Base-by-base conservation (phyloP, 2,113 vertebrate species). In the Bucco capensis region DNA sequence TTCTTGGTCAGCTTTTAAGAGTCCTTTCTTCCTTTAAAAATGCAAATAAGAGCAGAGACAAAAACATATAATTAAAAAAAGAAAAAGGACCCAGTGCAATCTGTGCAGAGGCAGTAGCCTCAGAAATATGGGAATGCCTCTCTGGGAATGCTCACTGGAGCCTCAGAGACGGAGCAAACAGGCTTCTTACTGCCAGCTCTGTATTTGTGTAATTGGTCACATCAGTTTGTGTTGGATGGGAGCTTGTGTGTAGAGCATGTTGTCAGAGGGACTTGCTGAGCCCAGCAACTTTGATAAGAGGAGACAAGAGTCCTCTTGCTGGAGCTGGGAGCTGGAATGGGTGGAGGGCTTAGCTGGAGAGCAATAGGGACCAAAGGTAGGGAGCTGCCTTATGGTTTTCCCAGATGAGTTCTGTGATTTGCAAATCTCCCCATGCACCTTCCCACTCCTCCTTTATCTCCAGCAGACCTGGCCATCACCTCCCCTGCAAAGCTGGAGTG, bases 191-290 rank as follows among this genome's bases (percentile, higher is more conserved):
- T 95, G 93, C 88, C 82, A 94, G 82, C 72, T 92, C 87, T 74
- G 28, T 91, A 23, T 94, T 94, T 92, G 88, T 91, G 27, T 90
- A 94, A 74, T 77, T 10, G 72, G 91, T 44, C 60, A 28, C 88
- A 64, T 22, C 61, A 17, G 92, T 95, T 86, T 92, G 79, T 95
- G 94, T 93, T 96, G 94, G 93, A 93, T 5, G 74, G 87, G 46
- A 14, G 28, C 0, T 33, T 0, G 69, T 12, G 65, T 70, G 86
- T 10, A 72, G 54, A 65, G 69, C 1, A 3, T 11, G 33, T 13
- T 46, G 88, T 33, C 1, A 1, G 28, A 44, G 28, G n/a, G 57
- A 80, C 28, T 53, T 40, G 53, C 86, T 28, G 70, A 66, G 57
- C 56, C 73, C 70, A 56, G 70, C 33, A 46, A 71, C 64, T 77